Percentiles rank a stretch among this genome's conserved stretches.
These are phyloP conservation scores for Apodemus agrarius DNA, from an alignment of 2,797 vertebrate species.

Conservation along the genomic window DNA sequence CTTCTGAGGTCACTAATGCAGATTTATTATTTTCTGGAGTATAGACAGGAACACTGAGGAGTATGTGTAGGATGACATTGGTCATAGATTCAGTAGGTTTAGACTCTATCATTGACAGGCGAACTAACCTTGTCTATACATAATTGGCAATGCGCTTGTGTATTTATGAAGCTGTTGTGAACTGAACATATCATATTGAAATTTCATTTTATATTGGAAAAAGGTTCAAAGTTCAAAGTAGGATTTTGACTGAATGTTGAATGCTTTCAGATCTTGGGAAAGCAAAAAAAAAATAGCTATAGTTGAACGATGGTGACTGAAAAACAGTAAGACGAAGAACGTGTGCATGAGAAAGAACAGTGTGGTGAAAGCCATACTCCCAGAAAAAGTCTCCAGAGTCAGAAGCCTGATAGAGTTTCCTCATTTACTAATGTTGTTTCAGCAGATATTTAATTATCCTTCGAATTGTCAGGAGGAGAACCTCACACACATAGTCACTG, in stretches of 20 bases:
- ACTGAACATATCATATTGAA: not conserved
- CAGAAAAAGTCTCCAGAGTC: not conserved
- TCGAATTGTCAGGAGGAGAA: not conserved
- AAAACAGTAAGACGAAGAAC: not conserved
- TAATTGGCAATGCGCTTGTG: not conserved
- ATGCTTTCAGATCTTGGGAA: not conserved
- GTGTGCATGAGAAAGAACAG: not conserved
- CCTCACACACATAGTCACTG: not conserved
- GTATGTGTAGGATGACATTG: not conserved
- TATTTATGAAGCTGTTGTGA: not conserved
- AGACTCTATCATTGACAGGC: not conserved
- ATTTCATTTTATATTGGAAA: not conserved
- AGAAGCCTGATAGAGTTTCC: not conserved
- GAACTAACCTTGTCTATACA: not conserved
- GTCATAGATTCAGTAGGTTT: not conserved
- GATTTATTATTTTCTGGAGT: not conserved
- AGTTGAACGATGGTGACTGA: not conserved
- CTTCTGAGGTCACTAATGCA: not conserved
- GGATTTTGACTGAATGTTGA: not conserved
- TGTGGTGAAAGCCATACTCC: not conserved
- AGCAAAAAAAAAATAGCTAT: not conserved
- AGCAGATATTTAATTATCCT: not conserved
- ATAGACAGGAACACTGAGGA: not conserved
- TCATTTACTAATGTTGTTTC: not conserved
- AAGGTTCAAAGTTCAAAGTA: not conserved